Percentiles rank a stretch among this genome's conserved stretches.
These are phyloP conservation scores for Leptothorax acervorum DNA, from an alignment of 2,888 invertebrate genomes.

Conservation along the genomic window DNA sequence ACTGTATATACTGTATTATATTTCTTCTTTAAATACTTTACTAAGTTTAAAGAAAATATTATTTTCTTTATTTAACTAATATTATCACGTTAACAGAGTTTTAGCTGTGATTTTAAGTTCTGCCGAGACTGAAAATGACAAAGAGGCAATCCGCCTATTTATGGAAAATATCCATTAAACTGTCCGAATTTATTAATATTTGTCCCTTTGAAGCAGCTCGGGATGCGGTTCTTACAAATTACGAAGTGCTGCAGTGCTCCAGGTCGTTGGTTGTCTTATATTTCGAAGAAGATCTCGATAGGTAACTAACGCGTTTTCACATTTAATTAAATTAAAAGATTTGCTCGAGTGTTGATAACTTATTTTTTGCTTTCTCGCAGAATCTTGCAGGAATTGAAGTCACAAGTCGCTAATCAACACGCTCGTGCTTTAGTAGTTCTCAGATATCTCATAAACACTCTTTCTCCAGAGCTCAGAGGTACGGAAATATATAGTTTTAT, in stretches of 20 bases:
- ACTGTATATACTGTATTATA: too few relatives aligned
- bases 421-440: slow-evolving; percentile 79
- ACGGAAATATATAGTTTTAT: too few relatives aligned
- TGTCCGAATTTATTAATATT: slow-evolving; percentile 89
- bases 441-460: slow-evolving; percentile 81
- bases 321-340: slow-evolving; percentile 27
- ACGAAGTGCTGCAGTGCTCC: slow-evolving; percentile 94
- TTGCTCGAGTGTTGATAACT: neutral
- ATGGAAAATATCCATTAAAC: slow-evolving; percentile 87
- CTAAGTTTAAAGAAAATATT: too few relatives aligned
- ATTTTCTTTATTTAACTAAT: too few relatives aligned
- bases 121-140: slow-evolving; percentile 88
- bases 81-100: too few relatives aligned
- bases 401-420: slow-evolving; percentile 74
- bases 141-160: slow-evolving; percentile 89
- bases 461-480: slow-evolving; percentile 82
- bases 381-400: slow-evolving; percentile 79
- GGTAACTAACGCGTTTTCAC: slow-evolving; percentile 84
- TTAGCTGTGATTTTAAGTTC: slow-evolving; percentile 93
- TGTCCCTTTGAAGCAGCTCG: slow-evolving; percentile 95
- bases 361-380: slow-evolving; percentile 59
- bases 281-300: slow-evolving; percentile 92
- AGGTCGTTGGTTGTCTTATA: slow-evolving; percentile 91
- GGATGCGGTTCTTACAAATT: slow-evolving; percentile 95
- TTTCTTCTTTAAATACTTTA: too few relatives aligned